Evolutionary conservation across 2,888 invertebrate species (phyloP).

Genomic region (Acrocera orbiculus): DNA sequence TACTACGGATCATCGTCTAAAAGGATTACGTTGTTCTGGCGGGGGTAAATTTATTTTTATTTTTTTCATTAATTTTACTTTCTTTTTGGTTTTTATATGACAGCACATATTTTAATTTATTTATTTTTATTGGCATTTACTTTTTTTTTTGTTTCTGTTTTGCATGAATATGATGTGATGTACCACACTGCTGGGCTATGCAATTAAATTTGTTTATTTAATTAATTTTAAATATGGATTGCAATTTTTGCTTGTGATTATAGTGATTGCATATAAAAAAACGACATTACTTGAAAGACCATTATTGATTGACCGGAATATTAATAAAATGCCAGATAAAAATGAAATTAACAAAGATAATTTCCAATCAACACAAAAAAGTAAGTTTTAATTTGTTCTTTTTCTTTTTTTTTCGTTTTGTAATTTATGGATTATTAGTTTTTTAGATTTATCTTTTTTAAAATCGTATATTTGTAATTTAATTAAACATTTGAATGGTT

Average conservation of each 20-base stretch:
- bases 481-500: no score
- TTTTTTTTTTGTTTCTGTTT: slow-evolving; percentile 12
- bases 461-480: no score
- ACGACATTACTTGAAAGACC: slow-evolving; percentile 28
- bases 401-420: slow-evolving; percentile 1
- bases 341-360: slow-evolving; percentile 5
- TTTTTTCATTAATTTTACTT: slow-evolving; percentile 20
- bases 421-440: no score
- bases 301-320: slow-evolving; percentile 6
- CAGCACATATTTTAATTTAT: slow-evolving; percentile 7
- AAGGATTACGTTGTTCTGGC: slow-evolving; percentile 29
- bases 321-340: slow-evolving; percentile 4
- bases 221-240: neutral
- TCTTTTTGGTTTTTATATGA: slow-evolving; percentile 9
- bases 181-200: no score
- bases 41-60: slow-evolving; percentile 20
- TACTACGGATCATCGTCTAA: slow-evolving; percentile 23
- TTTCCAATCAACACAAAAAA: slow-evolving; percentile 11
- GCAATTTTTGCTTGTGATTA: no score
- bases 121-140: slow-evolving; percentile 14
- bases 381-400: slow-evolving; percentile 8
- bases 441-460: no score
- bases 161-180: no score
- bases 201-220: no score
- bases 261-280: slow-evolving; percentile 76